phyloP scores from a whole-genome alignment of 2,888 invertebrate species.

The Drosophila seclusa region DNA sequence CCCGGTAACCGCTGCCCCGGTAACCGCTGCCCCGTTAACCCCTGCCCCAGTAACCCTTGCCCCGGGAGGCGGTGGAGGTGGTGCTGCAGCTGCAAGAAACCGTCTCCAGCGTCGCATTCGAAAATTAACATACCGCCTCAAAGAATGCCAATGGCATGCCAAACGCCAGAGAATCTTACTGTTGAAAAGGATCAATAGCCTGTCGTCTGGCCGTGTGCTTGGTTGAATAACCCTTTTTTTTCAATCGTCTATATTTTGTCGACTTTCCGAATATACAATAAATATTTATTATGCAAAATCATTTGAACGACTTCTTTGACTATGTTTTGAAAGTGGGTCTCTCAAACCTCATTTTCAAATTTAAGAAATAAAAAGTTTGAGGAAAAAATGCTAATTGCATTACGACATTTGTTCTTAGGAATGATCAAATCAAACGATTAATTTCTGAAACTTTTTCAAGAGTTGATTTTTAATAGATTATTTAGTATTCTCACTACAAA shows the following conservation, averaged over 20 bases:
- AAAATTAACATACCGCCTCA: not conserved
- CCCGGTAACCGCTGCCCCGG: rapidly evolving
- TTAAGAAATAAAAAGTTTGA: too few relatives aligned
- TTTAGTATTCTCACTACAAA: too few relatives aligned
- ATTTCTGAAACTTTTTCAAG: too few relatives aligned
- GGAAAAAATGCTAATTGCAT: too few relatives aligned
- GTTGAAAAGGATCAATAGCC: conserved; percentile 1
- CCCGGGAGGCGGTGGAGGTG: not conserved
- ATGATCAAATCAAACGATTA: too few relatives aligned
- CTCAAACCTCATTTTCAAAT: too few relatives aligned
- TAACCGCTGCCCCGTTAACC: too few relatives aligned
- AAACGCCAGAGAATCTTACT: conserved; percentile 1
- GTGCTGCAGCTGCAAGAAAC: not conserved
- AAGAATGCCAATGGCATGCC: not conserved
- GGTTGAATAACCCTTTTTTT: conserved; percentile 1
- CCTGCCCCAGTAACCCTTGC: too few relatives aligned
- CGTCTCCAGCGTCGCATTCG: conserved; percentile 17
- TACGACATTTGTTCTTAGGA: too few relatives aligned
- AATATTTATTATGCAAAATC: conserved; percentile 11
- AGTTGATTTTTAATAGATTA: too few relatives aligned
- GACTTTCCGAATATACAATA: conserved; percentile 6
- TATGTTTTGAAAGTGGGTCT: too few relatives aligned
- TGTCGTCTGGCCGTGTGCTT: not conserved
- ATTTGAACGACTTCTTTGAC: not conserved
- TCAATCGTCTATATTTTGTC: not conserved